Conservation (phyloP, 2,113 vertebrate genomes). For the Dromaius novaehollandiae region DNA sequence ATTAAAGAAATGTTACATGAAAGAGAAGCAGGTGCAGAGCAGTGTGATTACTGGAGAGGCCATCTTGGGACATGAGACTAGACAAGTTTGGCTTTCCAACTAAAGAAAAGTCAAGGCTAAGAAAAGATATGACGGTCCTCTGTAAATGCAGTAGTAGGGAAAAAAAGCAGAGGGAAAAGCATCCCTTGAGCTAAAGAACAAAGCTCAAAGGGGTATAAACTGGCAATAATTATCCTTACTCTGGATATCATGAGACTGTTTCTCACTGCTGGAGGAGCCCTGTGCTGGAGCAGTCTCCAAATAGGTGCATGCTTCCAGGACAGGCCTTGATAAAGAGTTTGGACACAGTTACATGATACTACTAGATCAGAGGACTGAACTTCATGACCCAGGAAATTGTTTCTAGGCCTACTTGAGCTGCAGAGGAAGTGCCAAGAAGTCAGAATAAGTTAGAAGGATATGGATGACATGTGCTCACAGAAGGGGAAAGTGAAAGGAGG, state of each 20-base stretch:
- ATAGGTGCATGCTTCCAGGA: background rate
- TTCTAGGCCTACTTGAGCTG: background rate
- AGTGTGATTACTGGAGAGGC: background rate
- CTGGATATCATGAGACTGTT: fast-evolving
- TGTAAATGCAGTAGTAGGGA: background rate
- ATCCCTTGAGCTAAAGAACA: background rate
- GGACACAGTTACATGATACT: background rate
- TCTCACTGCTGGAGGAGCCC: background rate
- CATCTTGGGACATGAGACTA: background rate
- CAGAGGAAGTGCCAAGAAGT: background rate
- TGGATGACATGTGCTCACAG: fast-evolving
- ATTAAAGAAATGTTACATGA: background rate
- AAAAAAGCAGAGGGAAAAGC: background rate
- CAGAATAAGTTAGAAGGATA: background rate
- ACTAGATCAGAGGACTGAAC: background rate
- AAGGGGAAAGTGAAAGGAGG: background rate
- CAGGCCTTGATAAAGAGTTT: background rate
- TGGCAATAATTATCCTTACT: background rate
- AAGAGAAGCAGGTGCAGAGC: fast-evolving
- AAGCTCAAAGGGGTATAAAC: background rate
- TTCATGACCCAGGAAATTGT: background rate
- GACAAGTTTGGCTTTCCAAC: background rate
- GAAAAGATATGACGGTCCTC: background rate
- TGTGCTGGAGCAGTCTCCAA: background rate
- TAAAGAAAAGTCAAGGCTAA: background rate